Evolutionary conservation across 2,113 vertebrate genomes (phyloP).

Genomic region (Brachypteracias leptosomus): DNA sequence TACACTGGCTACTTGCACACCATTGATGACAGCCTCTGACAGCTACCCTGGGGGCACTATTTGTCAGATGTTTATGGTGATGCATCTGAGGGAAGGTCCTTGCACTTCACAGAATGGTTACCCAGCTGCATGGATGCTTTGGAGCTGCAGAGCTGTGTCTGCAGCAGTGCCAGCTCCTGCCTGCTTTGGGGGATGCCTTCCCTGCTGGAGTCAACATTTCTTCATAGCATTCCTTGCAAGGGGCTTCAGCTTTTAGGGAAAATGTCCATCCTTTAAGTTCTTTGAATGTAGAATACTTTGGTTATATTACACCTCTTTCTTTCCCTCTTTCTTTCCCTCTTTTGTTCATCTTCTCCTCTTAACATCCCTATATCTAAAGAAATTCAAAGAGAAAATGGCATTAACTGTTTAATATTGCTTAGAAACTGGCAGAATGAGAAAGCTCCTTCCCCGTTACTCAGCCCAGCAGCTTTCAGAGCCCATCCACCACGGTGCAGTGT

Average conservation of each 20-base stretch:
- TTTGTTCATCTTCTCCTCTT: fast-evolving
- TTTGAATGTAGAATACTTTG: background rate
- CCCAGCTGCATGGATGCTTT: background rate
- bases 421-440: background rate
- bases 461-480: background rate
- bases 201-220: background rate
- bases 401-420: background rate
- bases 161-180: background rate
- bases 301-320: background rate
- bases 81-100: background rate
- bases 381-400: background rate
- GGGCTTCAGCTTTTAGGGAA: background rate
- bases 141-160: background rate
- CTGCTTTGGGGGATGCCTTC: background rate
- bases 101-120: background rate
- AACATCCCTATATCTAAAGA: background rate
- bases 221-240: background rate
- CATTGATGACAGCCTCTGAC: background rate
- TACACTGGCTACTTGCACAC: background rate
- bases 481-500: too few relatives aligned
- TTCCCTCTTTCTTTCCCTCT: background rate
- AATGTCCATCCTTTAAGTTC: background rate
- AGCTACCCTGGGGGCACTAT: background rate
- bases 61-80: background rate
- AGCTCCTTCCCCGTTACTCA: background rate